Percentiles rank a stretch among this genome's conserved stretches.
phyloP scores from a whole-genome alignment of 2,888 invertebrate species.

The Cerceris rybyensis region DNA sequence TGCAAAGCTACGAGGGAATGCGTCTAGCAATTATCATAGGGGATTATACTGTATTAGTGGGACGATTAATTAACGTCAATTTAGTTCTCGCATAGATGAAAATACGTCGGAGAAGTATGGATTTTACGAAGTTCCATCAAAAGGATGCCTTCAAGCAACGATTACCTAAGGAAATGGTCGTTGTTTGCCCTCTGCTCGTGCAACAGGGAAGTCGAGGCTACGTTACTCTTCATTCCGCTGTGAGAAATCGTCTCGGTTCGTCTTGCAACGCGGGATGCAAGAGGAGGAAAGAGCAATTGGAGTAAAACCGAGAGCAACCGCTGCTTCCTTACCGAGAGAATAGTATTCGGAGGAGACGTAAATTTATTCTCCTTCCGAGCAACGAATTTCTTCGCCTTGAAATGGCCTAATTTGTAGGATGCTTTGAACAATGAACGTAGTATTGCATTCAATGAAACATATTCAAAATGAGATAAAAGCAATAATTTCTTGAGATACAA shows the following conservation, averaged over 20 bases:
- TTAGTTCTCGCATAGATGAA: not conserved
- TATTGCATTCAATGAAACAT: no score
- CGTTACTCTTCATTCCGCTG: conserved; percentile 53
- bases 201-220: conserved; percentile 20
- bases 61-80: not conserved
- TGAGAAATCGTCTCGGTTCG: conserved; percentile 59
- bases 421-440: no score
- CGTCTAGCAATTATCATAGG: conserved; percentile 21
- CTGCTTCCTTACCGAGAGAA: conserved; percentile 28
- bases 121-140: not conserved
- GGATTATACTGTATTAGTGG: not conserved
- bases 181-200: conserved; percentile 38
- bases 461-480: no score
- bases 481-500: no score
- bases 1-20: not conserved
- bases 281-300: conserved; percentile 41
- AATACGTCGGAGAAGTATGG: not conserved
- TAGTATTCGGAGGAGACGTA: conserved; percentile 6
- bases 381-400: not conserved
- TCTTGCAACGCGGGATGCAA: conserved; percentile 28
- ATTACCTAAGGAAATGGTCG: conserved; percentile 11
- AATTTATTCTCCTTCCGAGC: conserved; percentile 28
- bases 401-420: conserved; percentile 7
- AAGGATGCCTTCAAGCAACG: not conserved
- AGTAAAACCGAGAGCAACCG: conserved; percentile 26